phyloP scores from a whole-genome alignment of 2,888 invertebrate genomes.

The Elmis aenea region DNA sequence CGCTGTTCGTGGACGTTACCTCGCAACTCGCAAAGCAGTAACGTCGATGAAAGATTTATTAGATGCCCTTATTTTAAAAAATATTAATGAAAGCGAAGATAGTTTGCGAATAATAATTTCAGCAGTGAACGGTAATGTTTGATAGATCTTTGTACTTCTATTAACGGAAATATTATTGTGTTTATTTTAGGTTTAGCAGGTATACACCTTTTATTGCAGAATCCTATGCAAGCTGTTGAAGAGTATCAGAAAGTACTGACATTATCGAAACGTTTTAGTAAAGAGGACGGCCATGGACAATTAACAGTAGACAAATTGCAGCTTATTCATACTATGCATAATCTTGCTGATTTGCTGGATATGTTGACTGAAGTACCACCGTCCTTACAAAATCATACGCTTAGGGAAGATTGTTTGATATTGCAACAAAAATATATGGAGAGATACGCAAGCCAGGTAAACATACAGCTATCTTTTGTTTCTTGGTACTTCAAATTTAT shows the following conservation, averaged over 20 bases:
- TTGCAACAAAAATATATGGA: constrained; percentile 57
- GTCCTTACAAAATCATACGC: constrained; percentile 50
- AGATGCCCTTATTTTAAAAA: constrained; percentile 59
- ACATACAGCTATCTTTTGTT: not conserved
- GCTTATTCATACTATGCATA: constrained; percentile 63
- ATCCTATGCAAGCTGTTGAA: constrained; percentile 53
- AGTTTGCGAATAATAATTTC: constrained; percentile 58
- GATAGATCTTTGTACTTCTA: constrained; percentile 1
- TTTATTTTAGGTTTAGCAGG: constrained; percentile 55
- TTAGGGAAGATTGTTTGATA: constrained; percentile 48
- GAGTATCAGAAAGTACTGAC: constrained; percentile 58
- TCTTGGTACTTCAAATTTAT: not conserved
- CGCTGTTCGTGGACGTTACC: constrained; percentile 52
- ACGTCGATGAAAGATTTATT: constrained; percentile 62
- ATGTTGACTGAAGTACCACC: constrained; percentile 39
- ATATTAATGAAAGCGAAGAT: constrained; percentile 57
- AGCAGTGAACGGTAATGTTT: constrained; percentile 56
- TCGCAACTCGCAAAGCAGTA: constrained; percentile 51
- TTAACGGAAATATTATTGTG: not conserved
- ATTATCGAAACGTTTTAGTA: constrained; percentile 40
- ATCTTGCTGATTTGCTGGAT: constrained; percentile 54
- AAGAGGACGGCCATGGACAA: constrained; percentile 33
- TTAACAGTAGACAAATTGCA: constrained; percentile 60
- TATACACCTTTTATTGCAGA: constrained; percentile 52
- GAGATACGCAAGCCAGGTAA: constrained; percentile 37